Evolutionary conservation across 1,140 invertebrate genomes (phyloP), one percentile per base, ranked within the genome.

Genomic region (Cardiocondyla obscurior): DNA sequence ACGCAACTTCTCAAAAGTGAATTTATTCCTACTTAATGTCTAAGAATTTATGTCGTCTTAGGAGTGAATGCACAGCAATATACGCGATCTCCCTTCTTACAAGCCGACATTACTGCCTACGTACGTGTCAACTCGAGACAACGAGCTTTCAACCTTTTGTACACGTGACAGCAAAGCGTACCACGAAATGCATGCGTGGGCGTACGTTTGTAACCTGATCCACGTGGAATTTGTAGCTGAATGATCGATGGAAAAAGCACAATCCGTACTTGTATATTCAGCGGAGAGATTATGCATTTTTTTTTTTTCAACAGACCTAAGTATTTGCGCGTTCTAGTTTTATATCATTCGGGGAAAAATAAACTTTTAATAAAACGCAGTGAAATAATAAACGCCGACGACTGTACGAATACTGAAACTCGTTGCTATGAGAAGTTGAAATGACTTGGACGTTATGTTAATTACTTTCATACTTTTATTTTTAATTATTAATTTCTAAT

Each of bases 111-210:
- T 60, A 64, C 84, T 86, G 77, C 84, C 85, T 85, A 86, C 85
- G 83, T 85, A 79, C 84, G 30, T 67, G 85, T 85, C 85, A 86
- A 85, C 85, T 76, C 62, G 69, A 82, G 77, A 82, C 84, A 85
- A 85, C 85, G 62, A 76, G 85, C 85, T 82, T 70, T 86, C 85
- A 86, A 65, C 84, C 70, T 86, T 85, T 85, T 85, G 25, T 51
- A 82, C 58, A 44, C 70, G 70, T 62, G 84, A 82, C 79, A 57
- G 83, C 77, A 86, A 86, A 85, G 69, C 85, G 77, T 53, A 62
- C 85, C 33, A 81, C 84, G 39, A 69, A 64, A 85, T 55, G 46
- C 51, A 16, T 30, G 55, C 79, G 85, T 85, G 39, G 84, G 85
- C 53, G 79, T 70, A 49, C 55, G 62, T 57, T 65, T 62, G 85